Conservation (phyloP, 2,113 vertebrate species). For the Odontophorus gujanensis region DNA sequence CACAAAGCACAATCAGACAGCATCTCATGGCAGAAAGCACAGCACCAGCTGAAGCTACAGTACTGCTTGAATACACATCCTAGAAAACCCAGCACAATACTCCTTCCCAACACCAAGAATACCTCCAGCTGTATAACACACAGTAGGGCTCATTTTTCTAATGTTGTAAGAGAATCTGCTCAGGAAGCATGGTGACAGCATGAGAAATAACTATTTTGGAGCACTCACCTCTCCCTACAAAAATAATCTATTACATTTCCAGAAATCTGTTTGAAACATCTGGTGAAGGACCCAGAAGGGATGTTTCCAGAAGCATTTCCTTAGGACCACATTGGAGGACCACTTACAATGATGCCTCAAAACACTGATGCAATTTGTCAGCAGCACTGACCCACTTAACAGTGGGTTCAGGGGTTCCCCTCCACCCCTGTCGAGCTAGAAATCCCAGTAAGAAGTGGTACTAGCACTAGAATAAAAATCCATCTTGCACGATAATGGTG, state of each 20-base stretch:
- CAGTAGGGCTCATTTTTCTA: background rate
- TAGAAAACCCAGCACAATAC: background rate
- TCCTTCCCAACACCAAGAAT: background rate
- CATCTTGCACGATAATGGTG: rapidly evolving
- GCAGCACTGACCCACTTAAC: background rate
- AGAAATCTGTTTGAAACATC: background rate
- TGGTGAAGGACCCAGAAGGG: background rate
- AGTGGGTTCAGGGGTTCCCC: background rate
- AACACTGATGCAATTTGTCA: background rate
- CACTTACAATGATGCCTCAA: background rate
- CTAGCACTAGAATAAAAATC: background rate
- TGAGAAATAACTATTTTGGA: rapidly evolving
- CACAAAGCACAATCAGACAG: background rate
- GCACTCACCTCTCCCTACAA: background rate
- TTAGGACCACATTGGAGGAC: background rate
- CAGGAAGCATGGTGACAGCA: background rate
- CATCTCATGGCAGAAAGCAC: background rate
- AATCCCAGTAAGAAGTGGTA: background rate
- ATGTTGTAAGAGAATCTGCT: background rate
- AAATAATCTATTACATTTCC: background rate
- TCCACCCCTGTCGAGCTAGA: background rate
- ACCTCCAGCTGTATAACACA: background rate
- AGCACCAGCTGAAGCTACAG: rapidly evolving
- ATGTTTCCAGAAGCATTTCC: background rate
- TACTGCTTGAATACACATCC: background rate